These are phyloP conservation scores for Indri indri DNA, from an alignment of 2,113 vertebrate genomes.

Conservation along the genomic window DNA sequence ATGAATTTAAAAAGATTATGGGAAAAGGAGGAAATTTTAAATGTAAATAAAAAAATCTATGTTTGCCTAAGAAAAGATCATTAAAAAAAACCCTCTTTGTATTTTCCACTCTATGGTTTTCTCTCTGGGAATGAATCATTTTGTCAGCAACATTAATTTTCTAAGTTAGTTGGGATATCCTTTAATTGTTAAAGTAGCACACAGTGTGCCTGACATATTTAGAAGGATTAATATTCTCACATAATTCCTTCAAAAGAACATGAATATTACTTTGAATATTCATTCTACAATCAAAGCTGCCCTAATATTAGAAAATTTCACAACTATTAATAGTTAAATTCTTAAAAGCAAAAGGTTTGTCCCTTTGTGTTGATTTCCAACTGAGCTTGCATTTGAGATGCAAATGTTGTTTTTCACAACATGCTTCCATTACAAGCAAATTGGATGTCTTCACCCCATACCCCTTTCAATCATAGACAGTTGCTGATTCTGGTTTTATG, in stretches of 20 bases:
- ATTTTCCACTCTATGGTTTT: background rate
- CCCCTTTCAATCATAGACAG: background rate
- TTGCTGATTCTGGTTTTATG: constrained; percentile 1
- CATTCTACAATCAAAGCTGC: background rate
- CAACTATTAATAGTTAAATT: background rate
- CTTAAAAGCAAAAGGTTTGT: background rate
- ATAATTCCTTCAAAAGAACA: background rate
- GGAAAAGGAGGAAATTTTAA: background rate
- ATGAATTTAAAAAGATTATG: background rate
- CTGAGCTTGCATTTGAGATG: background rate
- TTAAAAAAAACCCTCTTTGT: background rate
- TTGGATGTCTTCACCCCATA: background rate
- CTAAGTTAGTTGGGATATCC: background rate
- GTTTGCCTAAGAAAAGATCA: background rate
- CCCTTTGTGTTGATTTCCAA: constrained; percentile 5
- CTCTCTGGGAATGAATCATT: background rate
- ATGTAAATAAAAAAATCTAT: background rate
- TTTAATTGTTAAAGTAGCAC: background rate
- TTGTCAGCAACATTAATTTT: background rate
- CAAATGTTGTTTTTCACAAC: background rate
- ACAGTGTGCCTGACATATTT: background rate
- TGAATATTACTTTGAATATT: background rate
- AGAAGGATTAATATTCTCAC: background rate
- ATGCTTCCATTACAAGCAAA: background rate
- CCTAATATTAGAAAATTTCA: background rate